phyloP scores from a whole-genome alignment of 2,888 invertebrate species.

The Hipparchia semele region DNA sequence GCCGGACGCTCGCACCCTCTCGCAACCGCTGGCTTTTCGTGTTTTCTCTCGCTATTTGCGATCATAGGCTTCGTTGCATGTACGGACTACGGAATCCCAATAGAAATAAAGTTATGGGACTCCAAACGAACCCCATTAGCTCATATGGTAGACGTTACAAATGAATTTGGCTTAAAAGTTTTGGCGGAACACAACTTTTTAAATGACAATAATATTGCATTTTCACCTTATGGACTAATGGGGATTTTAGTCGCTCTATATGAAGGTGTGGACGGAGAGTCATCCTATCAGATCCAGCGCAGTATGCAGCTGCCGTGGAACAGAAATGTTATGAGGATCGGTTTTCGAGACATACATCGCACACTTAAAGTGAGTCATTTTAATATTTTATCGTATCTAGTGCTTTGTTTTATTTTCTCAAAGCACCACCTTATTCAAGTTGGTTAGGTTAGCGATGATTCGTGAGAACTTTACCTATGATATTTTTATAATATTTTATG shows the following conservation, averaged over 20 bases:
- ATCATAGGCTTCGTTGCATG: slow-evolving; percentile 43
- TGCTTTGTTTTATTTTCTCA: slow-evolving; percentile 12
- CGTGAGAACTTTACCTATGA: neutral
- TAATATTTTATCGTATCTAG: neutral
- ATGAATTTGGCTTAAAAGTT: slow-evolving; percentile 87
- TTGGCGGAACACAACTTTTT: slow-evolving; percentile 88
- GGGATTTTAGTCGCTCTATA: slow-evolving; percentile 91
- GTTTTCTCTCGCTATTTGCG: slow-evolving; percentile 49
- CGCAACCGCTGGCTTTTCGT: slow-evolving; percentile 43
- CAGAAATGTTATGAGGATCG: slow-evolving; percentile 88
- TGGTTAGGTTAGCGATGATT: neutral
- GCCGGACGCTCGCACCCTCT: slow-evolving; percentile 58
- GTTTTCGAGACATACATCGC: slow-evolving; percentile 92
- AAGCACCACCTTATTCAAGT: neutral
- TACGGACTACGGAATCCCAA: slow-evolving; percentile 65
- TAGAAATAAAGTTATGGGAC: slow-evolving; percentile 77
- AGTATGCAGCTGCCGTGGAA: slow-evolving; percentile 88
- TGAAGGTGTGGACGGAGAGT: slow-evolving; percentile 90
- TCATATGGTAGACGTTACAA: slow-evolving; percentile 91
- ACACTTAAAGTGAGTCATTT: slow-evolving; percentile 87
- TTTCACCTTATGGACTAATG: slow-evolving; percentile 92
- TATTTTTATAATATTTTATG: neutral
- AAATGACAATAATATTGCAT: slow-evolving; percentile 91
- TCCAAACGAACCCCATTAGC: slow-evolving; percentile 84
- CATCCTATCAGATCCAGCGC: slow-evolving; percentile 87